Conservation (phyloP, 2,113 vertebrate species). For the Fulica atra region DNA sequence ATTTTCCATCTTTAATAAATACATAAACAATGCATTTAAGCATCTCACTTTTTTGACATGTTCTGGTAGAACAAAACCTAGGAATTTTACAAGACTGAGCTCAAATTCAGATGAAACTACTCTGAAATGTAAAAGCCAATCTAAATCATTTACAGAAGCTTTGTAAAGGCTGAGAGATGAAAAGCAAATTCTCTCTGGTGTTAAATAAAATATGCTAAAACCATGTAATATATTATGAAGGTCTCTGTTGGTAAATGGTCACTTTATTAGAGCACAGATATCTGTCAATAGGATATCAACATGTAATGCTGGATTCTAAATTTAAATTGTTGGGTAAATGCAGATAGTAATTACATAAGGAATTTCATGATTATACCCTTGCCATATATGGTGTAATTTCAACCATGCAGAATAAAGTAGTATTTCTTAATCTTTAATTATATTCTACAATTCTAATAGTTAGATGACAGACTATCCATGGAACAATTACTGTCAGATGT, state of each 20-base stretch:
- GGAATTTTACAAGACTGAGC: conserved; percentile 52
- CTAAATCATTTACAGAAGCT: conserved; percentile 47
- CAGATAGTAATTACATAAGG: conserved; percentile 34
- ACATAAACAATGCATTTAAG: conserved; percentile 56
- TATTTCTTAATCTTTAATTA: conserved; percentile 36
- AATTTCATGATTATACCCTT: conserved; percentile 48
- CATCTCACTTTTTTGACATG: conserved; percentile 55
- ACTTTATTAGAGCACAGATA: conserved; percentile 56
- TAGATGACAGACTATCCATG: conserved; percentile 10
- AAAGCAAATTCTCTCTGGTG: conserved; percentile 60
- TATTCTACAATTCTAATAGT: conserved; percentile 7
- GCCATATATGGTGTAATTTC: conserved; percentile 44
- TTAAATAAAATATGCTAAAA: conserved; percentile 72
- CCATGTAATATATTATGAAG: conserved; percentile 51
- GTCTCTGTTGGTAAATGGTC: conserved; percentile 40
- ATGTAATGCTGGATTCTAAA: conserved; percentile 41
- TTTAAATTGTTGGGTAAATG: conserved; percentile 59
- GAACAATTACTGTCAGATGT: background rate
- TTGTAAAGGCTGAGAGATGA: conserved; percentile 42
- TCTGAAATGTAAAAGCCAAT: conserved; percentile 62
- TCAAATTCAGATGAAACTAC: conserved; percentile 70
- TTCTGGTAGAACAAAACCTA: conserved; percentile 60
- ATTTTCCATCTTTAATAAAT: conserved; percentile 55
- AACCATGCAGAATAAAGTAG: background rate
- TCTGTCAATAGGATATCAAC: conserved; percentile 67